Evolutionary conservation across 2,113 vertebrate genomes (phyloP).

Genomic region (Scartelaos histophorus): DNA sequence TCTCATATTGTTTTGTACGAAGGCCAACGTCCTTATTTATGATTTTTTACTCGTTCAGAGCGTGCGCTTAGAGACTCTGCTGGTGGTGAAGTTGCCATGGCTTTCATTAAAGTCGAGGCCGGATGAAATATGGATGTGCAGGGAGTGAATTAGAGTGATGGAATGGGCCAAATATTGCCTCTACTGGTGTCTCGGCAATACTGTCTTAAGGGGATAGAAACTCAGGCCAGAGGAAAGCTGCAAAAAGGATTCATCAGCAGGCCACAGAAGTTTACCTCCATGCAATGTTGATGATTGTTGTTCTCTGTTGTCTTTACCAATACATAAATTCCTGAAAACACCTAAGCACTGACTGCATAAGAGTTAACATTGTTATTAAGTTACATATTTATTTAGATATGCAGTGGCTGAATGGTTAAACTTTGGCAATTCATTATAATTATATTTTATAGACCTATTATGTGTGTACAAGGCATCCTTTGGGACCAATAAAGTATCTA

Average conservation of each 20-base stretch:
- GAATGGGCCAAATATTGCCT: slow-evolving; percentile 76
- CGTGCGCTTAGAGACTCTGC: slow-evolving; percentile 68
- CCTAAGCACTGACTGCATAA: neutral
- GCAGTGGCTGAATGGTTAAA: no score
- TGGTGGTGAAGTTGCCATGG: slow-evolving; percentile 75
- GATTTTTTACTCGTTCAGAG: slow-evolving; percentile 60
- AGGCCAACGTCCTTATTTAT: slow-evolving; percentile 78
- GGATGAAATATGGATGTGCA: slow-evolving; percentile 81
- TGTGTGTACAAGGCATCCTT: no score
- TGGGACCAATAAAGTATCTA: no score
- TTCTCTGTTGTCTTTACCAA: slow-evolving; percentile 30
- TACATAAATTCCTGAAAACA: slow-evolving; percentile 36
- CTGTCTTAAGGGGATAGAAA: slow-evolving; percentile 73
- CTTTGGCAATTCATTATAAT: no score
- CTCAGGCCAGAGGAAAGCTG: slow-evolving; percentile 63
- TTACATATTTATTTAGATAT: neutral
- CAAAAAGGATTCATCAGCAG: slow-evolving; percentile 64
- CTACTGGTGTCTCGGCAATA: slow-evolving; percentile 69
- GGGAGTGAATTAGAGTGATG: slow-evolving; percentile 80
- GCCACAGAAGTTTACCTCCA: slow-evolving; percentile 55
- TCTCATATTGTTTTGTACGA: slow-evolving; percentile 69
- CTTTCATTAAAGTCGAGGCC: slow-evolving; percentile 79
- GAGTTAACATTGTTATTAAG: neutral
- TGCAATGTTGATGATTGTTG: slow-evolving; percentile 55
- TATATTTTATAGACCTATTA: no score